phyloP scores from a whole-genome alignment of 2,113 vertebrate genomes.

The Stercorarius parasiticus region DNA sequence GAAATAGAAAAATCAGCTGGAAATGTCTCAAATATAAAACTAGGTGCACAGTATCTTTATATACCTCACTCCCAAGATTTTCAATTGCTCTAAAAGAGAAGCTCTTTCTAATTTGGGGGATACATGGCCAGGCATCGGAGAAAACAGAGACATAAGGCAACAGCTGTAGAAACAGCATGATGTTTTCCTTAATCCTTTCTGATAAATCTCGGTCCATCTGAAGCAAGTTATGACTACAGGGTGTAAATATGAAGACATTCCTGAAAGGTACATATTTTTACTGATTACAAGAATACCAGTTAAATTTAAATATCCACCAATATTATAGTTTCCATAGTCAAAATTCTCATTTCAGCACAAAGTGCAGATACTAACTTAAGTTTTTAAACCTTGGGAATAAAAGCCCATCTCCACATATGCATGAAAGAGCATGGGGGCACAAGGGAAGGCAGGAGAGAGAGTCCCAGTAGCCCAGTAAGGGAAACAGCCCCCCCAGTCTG shows the following conservation, averaged over 20 bases:
- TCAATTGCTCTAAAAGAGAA: background rate
- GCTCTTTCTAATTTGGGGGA: background rate
- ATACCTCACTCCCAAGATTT: background rate
- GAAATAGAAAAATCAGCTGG: background rate
- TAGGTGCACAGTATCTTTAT: background rate
- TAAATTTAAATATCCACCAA: background rate
- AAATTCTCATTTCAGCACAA: background rate
- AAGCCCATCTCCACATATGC: background rate
- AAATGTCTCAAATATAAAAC: background rate
- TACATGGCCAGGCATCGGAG: background rate
- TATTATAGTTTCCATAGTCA: background rate
- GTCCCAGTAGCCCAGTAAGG: background rate
- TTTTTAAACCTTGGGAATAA: background rate
- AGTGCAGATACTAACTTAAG: background rate
- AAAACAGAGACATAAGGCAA: conserved; percentile 39
- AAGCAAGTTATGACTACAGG: background rate
- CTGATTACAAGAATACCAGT: background rate
- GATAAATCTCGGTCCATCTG: background rate
- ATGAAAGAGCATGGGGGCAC: rapidly evolving
- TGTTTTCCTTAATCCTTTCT: conserved; percentile 27
- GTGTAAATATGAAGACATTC: background rate
- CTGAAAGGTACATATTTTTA: background rate
- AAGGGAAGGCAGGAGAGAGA: background rate
- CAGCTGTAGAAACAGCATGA: conserved; percentile 35
- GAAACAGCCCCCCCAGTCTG: background rate